Evolutionary conservation across 2,888 invertebrate species (phyloP).

Genomic region (Gisinianus flammeolus): DNA sequence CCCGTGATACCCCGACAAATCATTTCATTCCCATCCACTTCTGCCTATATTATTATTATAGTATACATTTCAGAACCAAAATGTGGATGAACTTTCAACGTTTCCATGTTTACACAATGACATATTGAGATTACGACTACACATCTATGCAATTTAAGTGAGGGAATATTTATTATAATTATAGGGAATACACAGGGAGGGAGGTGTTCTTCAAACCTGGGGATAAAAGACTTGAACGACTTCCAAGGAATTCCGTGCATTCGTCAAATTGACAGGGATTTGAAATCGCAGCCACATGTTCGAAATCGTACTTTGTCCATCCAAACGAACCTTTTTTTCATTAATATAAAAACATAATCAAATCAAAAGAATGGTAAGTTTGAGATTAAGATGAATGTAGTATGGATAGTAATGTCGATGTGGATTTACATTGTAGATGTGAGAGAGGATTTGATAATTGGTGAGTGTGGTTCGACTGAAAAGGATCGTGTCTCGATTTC

Average conservation of each 20-base stretch:
- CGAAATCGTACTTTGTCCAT: constrained; percentile 40
- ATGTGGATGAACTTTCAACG: not conserved
- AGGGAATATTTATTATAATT: not conserved
- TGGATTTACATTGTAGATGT: constrained; percentile 33
- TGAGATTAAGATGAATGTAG: too few relatives aligned
- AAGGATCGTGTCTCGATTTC: not conserved
- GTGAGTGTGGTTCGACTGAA: constrained; percentile 21
- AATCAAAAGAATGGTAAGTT: not conserved
- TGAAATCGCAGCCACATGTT: constrained; percentile 35
- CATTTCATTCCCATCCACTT: constrained; percentile 19
- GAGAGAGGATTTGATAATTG: constrained; percentile 28
- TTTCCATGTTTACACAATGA: not conserved
- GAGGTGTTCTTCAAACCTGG: not conserved
- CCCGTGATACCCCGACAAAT: not conserved
- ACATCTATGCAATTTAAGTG: too few relatives aligned
- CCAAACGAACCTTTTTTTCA: constrained; percentile 24
- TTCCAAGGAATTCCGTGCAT: not conserved
- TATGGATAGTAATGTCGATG: too few relatives aligned
- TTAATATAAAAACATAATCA: not conserved
- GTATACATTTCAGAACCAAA: not conserved
- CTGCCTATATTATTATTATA: constrained; percentile 2
- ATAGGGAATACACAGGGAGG: not conserved
- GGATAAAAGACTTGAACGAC: constrained; percentile 23
- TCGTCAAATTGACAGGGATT: constrained; percentile 43
- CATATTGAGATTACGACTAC: too few relatives aligned